A percentile compares a stretch with the other conserved stretches of the same genome.
Evolutionary conservation across 2,797 vertebrate species (phyloP).

Genomic region (Sphenopsis melanotis): DNA sequence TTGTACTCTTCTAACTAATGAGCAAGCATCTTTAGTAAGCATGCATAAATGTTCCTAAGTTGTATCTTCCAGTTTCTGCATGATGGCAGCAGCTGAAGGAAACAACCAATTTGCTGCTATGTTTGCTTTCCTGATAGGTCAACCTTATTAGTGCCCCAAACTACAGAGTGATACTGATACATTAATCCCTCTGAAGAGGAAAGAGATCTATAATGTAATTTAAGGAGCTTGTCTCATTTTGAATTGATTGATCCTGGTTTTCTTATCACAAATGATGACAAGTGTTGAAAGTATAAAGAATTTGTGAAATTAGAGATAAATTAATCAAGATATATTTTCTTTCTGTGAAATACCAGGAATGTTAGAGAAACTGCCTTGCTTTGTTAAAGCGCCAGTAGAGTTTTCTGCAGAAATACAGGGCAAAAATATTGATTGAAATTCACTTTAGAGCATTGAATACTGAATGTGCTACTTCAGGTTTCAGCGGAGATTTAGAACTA

Average conservation of each 20-base stretch:
- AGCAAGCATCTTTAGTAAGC: slow-evolving; percentile 22
- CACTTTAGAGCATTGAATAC: slow-evolving; percentile 38
- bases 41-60: not conserved
- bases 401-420: not conserved
- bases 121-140: slow-evolving; percentile 46
- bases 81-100: slow-evolving; percentile 11
- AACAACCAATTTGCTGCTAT: slow-evolving; percentile 6
- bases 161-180: slow-evolving; percentile 10
- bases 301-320: slow-evolving; percentile 51
- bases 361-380: not conserved
- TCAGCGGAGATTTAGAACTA: not conserved
- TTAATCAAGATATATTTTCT: slow-evolving; percentile 9
- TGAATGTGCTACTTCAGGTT: not conserved
- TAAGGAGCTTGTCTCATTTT: slow-evolving; percentile 18
- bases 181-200: slow-evolving; percentile 42
- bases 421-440: not conserved
- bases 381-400: not conserved
- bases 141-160: slow-evolving; percentile 46
- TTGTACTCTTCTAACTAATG: slow-evolving; percentile 49
- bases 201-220: slow-evolving; percentile 53
- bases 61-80: slow-evolving; percentile 29
- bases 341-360: slow-evolving; percentile 3
- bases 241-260: slow-evolving; percentile 44
- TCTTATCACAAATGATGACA: slow-evolving; percentile 29
- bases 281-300: slow-evolving; percentile 18